Conservation (phyloP, 2,797 vertebrate genomes). For the Liasis olivaceus region DNA sequence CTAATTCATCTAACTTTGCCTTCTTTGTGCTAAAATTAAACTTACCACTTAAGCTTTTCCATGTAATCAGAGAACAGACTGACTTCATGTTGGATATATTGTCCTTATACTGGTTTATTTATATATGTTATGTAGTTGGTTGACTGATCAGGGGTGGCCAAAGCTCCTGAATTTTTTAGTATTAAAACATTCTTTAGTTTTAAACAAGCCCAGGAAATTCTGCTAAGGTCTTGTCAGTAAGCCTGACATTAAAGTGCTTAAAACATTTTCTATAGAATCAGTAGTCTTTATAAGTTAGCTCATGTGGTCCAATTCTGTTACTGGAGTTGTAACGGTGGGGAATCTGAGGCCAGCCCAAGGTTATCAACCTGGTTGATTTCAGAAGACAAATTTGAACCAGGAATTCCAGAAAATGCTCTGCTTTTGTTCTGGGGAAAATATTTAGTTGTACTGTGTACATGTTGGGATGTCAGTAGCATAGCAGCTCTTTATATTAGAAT, state of each 20-base stretch:
- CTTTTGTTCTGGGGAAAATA: neutral
- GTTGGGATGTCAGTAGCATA: neutral
- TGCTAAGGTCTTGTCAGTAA: neutral
- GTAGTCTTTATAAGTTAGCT: constrained; percentile 11
- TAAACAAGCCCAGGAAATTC: neutral
- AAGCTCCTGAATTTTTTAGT: neutral
- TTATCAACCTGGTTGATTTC: neutral
- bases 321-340: neutral
- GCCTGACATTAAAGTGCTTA: neutral
- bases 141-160: neutral
- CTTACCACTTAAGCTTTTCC: neutral
- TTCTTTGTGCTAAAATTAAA: constrained; percentile 25
- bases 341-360: neutral
- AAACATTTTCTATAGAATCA: neutral
- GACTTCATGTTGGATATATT: neutral
- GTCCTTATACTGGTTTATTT: neutral
- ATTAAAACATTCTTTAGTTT: neutral
- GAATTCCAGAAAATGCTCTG: too few relatives aligned
- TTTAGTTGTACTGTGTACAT: neutral
- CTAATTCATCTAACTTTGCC: constrained; percentile 32
- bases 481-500: neutral
- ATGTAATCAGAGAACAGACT: constrained; percentile 28
- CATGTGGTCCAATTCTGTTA: neutral
- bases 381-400: neutral
- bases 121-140: neutral